Conservation (phyloP, 2,888 invertebrate species). For the Dexiosoma caninum region DNA sequence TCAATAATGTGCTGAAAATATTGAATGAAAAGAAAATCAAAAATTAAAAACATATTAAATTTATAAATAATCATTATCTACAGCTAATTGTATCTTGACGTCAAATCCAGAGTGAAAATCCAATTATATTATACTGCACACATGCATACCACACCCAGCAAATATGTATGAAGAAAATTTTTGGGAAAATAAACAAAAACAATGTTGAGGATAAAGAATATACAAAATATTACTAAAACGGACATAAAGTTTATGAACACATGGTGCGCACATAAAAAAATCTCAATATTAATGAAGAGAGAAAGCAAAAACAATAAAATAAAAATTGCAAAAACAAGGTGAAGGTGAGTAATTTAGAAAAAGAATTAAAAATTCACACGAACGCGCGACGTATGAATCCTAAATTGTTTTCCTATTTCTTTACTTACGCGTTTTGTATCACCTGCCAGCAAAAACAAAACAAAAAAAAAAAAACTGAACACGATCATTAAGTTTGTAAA, state of each 20-base stretch:
- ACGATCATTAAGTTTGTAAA: conserved; percentile 34
- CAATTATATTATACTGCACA: conserved; percentile 23
- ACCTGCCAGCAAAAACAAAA: conserved; percentile 10
- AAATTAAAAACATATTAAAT: conserved; percentile 9
- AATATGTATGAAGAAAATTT: conserved; percentile 33
- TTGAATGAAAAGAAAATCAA: background rate
- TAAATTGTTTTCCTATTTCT: background rate
- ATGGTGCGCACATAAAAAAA: conserved; percentile 29
- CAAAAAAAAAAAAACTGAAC: too few relatives aligned
- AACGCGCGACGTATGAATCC: background rate
- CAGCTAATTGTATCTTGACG: conserved; percentile 51
- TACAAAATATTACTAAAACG: background rate
- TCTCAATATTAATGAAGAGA: background rate
- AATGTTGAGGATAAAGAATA: background rate
- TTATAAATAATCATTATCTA: conserved; percentile 31
- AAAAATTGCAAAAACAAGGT: conserved; percentile 48
- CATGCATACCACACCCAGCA: background rate
- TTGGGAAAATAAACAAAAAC: conserved; percentile 23
- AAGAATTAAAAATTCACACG: conserved; percentile 36
- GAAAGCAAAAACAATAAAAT: conserved; percentile 7
- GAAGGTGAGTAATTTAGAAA: conserved; percentile 55
- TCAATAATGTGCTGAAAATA: background rate
- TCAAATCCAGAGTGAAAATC: conserved; percentile 36
- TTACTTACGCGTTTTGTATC: background rate
- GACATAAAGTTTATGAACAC: conserved; percentile 23